phyloP scores from a whole-genome alignment of 2,888 invertebrate species.

The Scelioninae gen. 1 region DNA sequence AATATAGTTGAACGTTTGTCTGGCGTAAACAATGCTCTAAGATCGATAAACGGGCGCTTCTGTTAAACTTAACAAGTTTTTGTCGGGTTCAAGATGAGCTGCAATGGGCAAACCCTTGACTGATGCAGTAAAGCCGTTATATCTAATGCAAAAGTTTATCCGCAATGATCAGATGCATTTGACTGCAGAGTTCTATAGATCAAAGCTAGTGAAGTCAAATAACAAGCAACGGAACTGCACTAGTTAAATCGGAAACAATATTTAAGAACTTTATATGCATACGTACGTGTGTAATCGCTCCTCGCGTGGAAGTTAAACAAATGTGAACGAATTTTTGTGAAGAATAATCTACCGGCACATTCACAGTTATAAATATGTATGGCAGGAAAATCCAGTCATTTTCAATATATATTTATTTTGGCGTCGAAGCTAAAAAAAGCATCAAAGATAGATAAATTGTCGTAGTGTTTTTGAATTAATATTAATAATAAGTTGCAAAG shows the following conservation, averaged over 20 bases:
- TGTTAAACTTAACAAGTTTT: constrained; percentile 49
- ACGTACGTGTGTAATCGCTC: too few species aligned
- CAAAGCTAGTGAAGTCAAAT: constrained; percentile 39
- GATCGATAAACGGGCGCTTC: constrained; percentile 42
- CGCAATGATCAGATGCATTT: constrained; percentile 37
- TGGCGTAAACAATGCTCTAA: constrained; percentile 37
- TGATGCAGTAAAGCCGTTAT: constrained; percentile 23
- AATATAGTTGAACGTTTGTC: constrained; percentile 47
- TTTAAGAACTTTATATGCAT: constrained; percentile 12
- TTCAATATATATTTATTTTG: too few species aligned
- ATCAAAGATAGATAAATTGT: too few species aligned
- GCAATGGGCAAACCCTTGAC: constrained; percentile 29
- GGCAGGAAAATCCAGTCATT: too few species aligned
- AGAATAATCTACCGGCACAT: too few species aligned
- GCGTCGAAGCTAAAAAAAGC: too few species aligned
- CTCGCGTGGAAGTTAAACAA: too few species aligned
- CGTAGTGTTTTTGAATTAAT: too few species aligned
- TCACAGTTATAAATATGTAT: too few species aligned
- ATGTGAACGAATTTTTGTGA: too few species aligned
- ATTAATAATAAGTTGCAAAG: too few species aligned
- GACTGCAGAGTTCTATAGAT: constrained; percentile 21
- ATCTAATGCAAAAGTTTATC: constrained; percentile 39
- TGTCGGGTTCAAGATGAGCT: constrained; percentile 24
- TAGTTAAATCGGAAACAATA: constrained; percentile 1
- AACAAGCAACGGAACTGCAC: background rate